Conservation (phyloP, 2,113 vertebrate genomes). For the Leptocoma aspasia region DNA sequence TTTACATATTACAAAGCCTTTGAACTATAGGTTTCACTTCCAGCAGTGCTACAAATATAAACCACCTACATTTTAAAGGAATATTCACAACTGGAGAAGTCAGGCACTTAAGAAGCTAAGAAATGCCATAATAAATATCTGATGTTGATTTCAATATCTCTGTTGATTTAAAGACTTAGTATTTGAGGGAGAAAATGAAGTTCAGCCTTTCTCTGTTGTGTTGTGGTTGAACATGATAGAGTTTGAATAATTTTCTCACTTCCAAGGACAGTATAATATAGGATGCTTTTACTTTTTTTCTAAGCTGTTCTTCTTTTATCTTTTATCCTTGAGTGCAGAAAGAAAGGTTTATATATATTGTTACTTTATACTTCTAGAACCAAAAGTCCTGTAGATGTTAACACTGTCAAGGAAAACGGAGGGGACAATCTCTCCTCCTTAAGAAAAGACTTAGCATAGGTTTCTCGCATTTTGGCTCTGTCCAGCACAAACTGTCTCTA, state of each 20-base stretch:
- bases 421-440: background rate
- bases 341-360: background rate
- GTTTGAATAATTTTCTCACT: background rate
- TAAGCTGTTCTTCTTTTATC: background rate
- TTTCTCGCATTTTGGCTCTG: background rate
- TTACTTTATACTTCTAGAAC: background rate
- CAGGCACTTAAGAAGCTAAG: background rate
- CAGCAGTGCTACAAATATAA: background rate
- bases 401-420: background rate
- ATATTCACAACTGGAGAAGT: background rate
- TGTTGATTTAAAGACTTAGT: background rate
- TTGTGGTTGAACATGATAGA: background rate
- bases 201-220: background rate
- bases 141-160: background rate
- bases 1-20: background rate
- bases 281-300: background rate
- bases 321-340: background rate
- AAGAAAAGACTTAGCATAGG: background rate
- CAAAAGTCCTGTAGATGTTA: background rate
- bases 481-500: background rate
- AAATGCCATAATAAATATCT: background rate
- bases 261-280: background rate
- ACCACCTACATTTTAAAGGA: background rate
- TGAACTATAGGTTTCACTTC: background rate
- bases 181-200: background rate